phyloP scores from a whole-genome alignment of 23 tunicate species.

The Styela plicata region DNA sequence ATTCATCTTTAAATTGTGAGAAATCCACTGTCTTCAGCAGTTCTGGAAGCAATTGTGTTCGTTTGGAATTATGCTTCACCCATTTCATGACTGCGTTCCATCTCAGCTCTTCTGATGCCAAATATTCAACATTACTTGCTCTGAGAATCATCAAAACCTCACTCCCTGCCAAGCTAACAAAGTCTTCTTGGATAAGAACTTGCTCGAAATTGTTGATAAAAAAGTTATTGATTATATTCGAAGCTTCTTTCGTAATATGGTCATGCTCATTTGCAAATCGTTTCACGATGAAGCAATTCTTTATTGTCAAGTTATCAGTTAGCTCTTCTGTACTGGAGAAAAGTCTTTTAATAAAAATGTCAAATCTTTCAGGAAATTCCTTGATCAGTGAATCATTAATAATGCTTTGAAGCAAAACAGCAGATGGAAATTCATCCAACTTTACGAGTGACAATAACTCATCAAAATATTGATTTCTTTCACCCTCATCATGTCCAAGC shows the following conservation, averaged over 20 bases:
- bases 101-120: constrained; percentile 3
- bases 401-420: not conserved
- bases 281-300: constrained; percentile 2
- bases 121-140: not conserved
- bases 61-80: not conserved
- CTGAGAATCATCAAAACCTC: not conserved
- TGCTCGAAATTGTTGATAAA: not conserved
- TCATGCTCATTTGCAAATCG: not conserved
- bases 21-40: not conserved
- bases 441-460: not conserved
- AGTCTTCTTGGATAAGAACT: not conserved
- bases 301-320: not conserved
- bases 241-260: not conserved
- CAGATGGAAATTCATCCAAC: not conserved
- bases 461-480: not conserved
- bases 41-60: not conserved
- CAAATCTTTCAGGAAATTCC: not conserved
- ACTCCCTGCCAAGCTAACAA: not conserved
- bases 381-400: not conserved
- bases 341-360: not conserved
- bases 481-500: not conserved
- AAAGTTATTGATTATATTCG: not conserved
- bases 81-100: constrained; percentile 10
- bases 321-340: not conserved
- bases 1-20: not conserved